Conservation (phyloP, 2,113 vertebrate genomes). For the Megatriorchis doriae region DNA sequence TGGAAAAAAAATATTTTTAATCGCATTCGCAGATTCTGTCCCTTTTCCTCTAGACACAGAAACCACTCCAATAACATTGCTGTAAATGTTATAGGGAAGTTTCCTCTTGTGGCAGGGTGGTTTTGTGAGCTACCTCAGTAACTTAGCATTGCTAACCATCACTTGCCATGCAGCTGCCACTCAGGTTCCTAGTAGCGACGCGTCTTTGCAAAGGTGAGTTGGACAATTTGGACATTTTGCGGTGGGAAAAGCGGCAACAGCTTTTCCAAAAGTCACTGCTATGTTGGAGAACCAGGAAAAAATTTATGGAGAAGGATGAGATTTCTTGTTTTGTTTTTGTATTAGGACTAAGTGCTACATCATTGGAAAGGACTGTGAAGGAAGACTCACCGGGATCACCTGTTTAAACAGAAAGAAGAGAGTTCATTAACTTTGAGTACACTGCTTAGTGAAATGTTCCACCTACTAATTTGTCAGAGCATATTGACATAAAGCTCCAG, state of each 20-base stretch:
- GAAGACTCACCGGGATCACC: not conserved
- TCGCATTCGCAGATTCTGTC: conserved; percentile 33
- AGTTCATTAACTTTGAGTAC: not conserved
- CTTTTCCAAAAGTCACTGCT: not conserved
- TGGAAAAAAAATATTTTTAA: conserved; percentile 37
- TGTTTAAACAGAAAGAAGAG: not conserved
- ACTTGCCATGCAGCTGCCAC: not conserved
- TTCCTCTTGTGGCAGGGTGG: conserved; percentile 13
- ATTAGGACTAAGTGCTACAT: not conserved
- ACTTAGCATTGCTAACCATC: not conserved
- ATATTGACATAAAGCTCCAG: not conserved
- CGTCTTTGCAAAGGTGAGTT: not conserved
- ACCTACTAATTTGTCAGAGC: not conserved
- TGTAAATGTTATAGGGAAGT: conserved; percentile 29
- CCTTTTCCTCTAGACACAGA: conserved; percentile 56
- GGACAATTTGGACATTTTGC: not conserved
- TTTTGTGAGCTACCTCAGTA: not conserved
- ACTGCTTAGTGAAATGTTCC: not conserved
- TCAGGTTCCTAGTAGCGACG: not conserved
- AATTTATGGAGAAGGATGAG: not conserved
- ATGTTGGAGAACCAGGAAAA: not conserved
- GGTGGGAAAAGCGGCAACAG: not conserved
- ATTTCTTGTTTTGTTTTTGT: not conserved
- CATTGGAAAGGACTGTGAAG: not conserved
- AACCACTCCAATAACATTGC: conserved; percentile 37